phyloP scores from a whole-genome alignment of 2,888 invertebrate genomes.

The Cyclophora punctaria region DNA sequence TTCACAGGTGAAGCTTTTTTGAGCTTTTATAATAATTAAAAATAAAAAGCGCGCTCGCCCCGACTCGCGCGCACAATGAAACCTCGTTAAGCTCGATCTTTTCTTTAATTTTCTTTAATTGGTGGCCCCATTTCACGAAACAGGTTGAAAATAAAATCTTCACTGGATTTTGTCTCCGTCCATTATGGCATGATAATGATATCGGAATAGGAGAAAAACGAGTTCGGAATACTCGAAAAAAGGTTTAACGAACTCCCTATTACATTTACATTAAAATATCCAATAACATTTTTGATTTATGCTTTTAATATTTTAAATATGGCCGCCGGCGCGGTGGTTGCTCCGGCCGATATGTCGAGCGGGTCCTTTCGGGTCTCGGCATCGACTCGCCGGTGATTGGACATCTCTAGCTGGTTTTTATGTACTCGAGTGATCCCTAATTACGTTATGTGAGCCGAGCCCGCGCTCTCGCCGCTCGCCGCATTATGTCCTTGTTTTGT shows the following conservation, averaged over 20 bases:
- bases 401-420: slow-evolving; percentile 43
- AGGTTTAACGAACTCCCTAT: slow-evolving; percentile 39
- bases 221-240: slow-evolving; percentile 24
- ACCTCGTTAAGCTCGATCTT: slow-evolving; percentile 55
- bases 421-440: slow-evolving; percentile 51
- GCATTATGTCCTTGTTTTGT: slow-evolving; percentile 37
- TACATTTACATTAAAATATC: slow-evolving; percentile 60
- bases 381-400: slow-evolving; percentile 50
- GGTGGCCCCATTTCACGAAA: slow-evolving; percentile 30
- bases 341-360: slow-evolving; percentile 30
- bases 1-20: slow-evolving; percentile 67
- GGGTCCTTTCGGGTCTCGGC: slow-evolving; percentile 43
- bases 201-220: slow-evolving; percentile 30
- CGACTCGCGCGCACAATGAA: slow-evolving; percentile 46
- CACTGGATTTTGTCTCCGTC: slow-evolving; percentile 16
- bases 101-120: slow-evolving; percentile 41
- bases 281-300: slow-evolving; percentile 67
- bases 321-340: slow-evolving; percentile 62
- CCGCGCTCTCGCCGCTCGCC: slow-evolving; percentile 30
- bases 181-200: slow-evolving; percentile 30
- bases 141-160: slow-evolving; percentile 11
- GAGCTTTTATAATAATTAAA: slow-evolving; percentile 63
- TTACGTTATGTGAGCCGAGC: slow-evolving; percentile 46
- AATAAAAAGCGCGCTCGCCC: slow-evolving; percentile 38
- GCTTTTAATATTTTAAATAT: slow-evolving; percentile 66